Evolutionary conservation across 2,888 invertebrate species (phyloP).

Genomic region (Meiosimyza decipiens): DNA sequence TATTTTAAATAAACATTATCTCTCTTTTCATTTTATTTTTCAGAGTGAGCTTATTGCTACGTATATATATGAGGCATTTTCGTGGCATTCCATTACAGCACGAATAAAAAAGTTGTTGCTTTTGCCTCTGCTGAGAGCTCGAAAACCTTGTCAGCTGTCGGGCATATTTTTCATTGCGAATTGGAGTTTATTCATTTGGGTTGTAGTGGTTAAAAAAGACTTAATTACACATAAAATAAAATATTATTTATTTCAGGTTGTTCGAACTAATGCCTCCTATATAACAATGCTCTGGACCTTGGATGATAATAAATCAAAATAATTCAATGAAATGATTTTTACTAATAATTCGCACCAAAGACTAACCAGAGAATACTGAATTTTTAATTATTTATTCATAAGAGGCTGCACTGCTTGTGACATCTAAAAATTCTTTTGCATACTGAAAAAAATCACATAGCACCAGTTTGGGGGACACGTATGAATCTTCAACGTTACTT

Average conservation of each 20-base stretch:
- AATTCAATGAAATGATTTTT: no score
- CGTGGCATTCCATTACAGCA: slow-evolving; percentile 40
- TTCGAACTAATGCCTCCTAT: slow-evolving; percentile 41
- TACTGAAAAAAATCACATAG: no score
- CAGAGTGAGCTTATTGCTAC: slow-evolving; percentile 34
- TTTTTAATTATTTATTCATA: no score
- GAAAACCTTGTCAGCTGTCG: slow-evolving; percentile 6
- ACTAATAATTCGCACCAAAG: no score
- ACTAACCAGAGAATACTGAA: no score
- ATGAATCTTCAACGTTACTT: no score
- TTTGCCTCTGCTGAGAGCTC: slow-evolving; percentile 38
- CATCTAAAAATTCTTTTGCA: no score
- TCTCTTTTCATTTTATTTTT: neutral
- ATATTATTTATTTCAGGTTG: no score
- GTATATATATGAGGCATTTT: slow-evolving; percentile 40
- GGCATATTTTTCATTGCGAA: slow-evolving; percentile 21
- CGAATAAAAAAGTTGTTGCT: slow-evolving; percentile 38
- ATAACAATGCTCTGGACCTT: slow-evolving; percentile 41
- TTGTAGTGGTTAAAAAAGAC: neutral
- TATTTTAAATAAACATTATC: no score
- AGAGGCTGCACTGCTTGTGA: no score
- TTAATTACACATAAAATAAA: no score
- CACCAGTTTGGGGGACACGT: no score
- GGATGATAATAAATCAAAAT: slow-evolving; percentile 15
- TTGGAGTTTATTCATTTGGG: slow-evolving; percentile 18